Conservation (phyloP, 2,888 invertebrate species). For the Scaptodrosophila latifasciaeformis region DNA sequence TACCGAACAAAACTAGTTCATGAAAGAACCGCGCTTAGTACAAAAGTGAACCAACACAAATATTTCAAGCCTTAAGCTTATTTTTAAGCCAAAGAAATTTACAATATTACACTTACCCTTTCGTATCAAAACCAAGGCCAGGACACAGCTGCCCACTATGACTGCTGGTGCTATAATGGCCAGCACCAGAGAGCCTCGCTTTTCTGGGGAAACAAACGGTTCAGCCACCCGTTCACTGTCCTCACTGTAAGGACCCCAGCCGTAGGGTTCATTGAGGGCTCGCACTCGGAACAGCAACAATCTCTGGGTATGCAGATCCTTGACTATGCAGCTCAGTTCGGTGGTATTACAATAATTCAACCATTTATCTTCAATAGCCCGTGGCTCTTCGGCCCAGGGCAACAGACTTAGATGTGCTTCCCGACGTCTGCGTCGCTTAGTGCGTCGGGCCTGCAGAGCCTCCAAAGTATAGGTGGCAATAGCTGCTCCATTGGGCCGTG, state of each 20-base stretch:
- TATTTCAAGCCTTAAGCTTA: background rate
- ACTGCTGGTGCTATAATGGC: constrained; percentile 80
- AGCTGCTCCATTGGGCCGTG: constrained; percentile 85
- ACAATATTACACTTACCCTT: constrained; percentile 52
- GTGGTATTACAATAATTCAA: constrained; percentile 82
- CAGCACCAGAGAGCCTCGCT: constrained; percentile 77
- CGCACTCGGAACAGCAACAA: constrained; percentile 85
- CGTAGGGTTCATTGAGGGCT: constrained; percentile 84
- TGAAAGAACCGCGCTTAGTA: no score
- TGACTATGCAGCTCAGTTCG: constrained; percentile 88
- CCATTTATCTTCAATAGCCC: constrained; percentile 78
- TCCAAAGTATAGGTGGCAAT: constrained; percentile 85
- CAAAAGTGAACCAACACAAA: background rate
- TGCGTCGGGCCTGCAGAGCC: constrained; percentile 76
- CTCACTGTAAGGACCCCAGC: constrained; percentile 87
- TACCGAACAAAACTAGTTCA: no score
- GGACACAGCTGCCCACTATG: constrained; percentile 72
- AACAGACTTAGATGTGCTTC: constrained; percentile 59
- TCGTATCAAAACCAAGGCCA: constrained; percentile 63
- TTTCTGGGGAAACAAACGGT: constrained; percentile 70
- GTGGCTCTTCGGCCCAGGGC: constrained; percentile 78
- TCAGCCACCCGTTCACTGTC: constrained; percentile 78
- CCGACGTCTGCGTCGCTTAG: constrained; percentile 40
- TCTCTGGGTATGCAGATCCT: constrained; percentile 78
- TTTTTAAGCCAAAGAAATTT: background rate